Conservation (phyloP, 2,888 invertebrate species). For the Dryobotodes eremita region DNA sequence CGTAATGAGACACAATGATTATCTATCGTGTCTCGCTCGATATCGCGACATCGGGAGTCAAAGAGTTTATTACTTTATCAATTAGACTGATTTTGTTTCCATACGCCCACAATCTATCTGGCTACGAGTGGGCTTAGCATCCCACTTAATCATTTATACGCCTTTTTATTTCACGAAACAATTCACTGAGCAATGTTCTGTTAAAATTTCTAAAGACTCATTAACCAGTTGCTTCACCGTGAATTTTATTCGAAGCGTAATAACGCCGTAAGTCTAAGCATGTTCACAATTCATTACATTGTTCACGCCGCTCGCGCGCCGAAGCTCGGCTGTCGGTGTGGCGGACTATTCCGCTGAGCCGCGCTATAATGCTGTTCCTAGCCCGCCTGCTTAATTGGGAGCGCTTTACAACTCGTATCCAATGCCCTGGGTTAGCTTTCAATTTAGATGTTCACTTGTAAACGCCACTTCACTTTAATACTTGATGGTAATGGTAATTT, state of each 20-base stretch:
- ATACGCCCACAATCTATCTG: no score
- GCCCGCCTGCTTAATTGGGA: conserved; percentile 77
- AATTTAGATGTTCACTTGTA: conserved; percentile 71
- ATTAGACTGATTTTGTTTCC: no score
- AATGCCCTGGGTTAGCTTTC: conserved; percentile 75
- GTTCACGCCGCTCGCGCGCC: conserved; percentile 48
- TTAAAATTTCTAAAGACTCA: conserved; percentile 20
- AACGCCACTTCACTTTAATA: conserved; percentile 58
- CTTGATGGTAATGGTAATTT: conserved; percentile 44
- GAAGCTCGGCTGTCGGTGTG: conserved; percentile 42
- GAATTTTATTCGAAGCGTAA: conserved; percentile 47
- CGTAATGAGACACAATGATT: no score
- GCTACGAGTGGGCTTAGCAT: not conserved
- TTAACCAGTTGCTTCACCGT: conserved; percentile 42
- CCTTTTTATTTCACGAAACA: not conserved
- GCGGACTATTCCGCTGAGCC: conserved; percentile 63
- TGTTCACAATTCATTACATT: conserved; percentile 71
- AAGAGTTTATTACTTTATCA: no score
- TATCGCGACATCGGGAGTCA: no score
- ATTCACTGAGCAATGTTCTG: not conserved
- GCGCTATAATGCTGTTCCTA: conserved; percentile 71
- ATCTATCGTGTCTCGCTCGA: no score
- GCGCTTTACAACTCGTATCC: conserved; percentile 78
- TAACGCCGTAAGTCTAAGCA: conserved; percentile 50
- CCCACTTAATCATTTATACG: not conserved